Conservation (phyloP, 2,113 vertebrate genomes). For the Pollimyrus isidori region DNA sequence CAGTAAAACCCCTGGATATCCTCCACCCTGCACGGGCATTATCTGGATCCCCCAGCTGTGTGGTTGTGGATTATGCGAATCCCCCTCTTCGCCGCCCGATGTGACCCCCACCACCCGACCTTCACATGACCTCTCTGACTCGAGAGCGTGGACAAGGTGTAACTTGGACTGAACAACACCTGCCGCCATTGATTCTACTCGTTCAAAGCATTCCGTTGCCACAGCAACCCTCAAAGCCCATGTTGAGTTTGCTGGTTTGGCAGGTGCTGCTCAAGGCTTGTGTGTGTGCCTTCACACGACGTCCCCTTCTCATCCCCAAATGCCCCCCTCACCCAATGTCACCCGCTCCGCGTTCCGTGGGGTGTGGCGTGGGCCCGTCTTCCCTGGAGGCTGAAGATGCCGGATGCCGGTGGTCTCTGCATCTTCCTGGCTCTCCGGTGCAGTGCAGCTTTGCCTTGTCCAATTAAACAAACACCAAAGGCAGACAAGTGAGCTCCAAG, state of each 20-base stretch:
- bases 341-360: neutral
- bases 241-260: neutral
- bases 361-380: neutral
- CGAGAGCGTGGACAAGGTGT: neutral
- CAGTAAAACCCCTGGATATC: neutral
- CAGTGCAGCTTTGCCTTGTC: constrained; percentile 56
- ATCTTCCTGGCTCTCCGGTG: constrained; percentile 39
- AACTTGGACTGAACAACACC: neutral
- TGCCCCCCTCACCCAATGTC: neutral
- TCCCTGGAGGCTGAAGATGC: neutral
- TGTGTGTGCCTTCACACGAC: neutral
- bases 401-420: constrained; percentile 29
- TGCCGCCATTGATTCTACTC: neutral
- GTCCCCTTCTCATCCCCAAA: neutral
- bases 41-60: neutral
- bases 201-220: neutral
- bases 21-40: too few species aligned
- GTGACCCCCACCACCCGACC: constrained; percentile 29
- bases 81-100: neutral
- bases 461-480: constrained; percentile 53
- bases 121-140: constrained; percentile 28
- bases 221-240: neutral
- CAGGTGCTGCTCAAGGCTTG: neutral
- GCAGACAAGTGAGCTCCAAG: constrained; percentile 25
- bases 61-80: neutral